These are phyloP conservation scores for Hyperoodon ampullatus DNA, from an alignment of 2,113 vertebrate genomes.

Conservation along the genomic window DNA sequence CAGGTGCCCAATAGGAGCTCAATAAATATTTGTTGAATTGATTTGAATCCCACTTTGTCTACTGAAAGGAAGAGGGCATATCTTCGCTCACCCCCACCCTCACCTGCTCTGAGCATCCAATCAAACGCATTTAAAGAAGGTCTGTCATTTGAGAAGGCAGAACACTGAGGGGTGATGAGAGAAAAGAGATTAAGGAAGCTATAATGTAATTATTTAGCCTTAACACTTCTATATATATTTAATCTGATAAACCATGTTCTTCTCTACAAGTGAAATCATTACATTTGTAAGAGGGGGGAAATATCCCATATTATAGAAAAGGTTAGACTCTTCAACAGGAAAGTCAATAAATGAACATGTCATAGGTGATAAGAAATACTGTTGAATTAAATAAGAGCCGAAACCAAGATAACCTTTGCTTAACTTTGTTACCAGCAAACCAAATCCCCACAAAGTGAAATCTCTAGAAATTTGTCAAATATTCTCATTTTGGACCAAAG, in stretches of 20 bases:
- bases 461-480: slow-evolving; percentile 52
- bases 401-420: slow-evolving; percentile 45
- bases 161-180: slow-evolving; percentile 1
- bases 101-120: not conserved
- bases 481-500: slow-evolving; percentile 41
- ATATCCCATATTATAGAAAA: slow-evolving; percentile 50
- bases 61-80: slow-evolving; percentile 7
- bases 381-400: slow-evolving; percentile 58
- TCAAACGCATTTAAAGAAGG: slow-evolving; percentile 39
- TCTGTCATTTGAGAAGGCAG: slow-evolving; percentile 28
- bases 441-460: slow-evolving; percentile 48
- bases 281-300: slow-evolving; percentile 39
- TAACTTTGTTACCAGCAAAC: slow-evolving; percentile 57
- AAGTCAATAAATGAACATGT: slow-evolving; percentile 58
- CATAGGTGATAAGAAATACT: slow-evolving; percentile 26
- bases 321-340: slow-evolving; percentile 45
- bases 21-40: slow-evolving; percentile 34
- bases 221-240: slow-evolving; percentile 63
- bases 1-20: not conserved
- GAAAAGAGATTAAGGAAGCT: slow-evolving; percentile 61
- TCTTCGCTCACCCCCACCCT: not conserved
- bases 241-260: slow-evolving; percentile 51
- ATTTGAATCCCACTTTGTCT: slow-evolving; percentile 25
- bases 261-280: slow-evolving; percentile 55
- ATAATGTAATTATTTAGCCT: slow-evolving; percentile 60